phyloP scores from a whole-genome alignment of 1,140 invertebrate genomes.

The Caenorhabditis tropicalis region DNA sequence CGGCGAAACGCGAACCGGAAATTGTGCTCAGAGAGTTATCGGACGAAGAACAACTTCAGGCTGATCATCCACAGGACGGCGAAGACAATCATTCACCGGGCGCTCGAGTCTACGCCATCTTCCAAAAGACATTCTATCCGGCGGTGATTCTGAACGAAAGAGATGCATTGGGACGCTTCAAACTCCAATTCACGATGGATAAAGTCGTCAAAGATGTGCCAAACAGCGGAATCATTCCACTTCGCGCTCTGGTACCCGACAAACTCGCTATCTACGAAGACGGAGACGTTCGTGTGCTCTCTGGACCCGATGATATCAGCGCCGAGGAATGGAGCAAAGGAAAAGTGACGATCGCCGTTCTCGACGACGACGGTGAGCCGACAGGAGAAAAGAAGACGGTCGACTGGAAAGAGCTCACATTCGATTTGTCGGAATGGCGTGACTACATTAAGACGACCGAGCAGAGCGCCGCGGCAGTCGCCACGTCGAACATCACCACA shows the following conservation, averaged over 20 bases:
- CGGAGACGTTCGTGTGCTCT: constrained; percentile 53
- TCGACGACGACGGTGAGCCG: constrained; percentile 51
- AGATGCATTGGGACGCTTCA: constrained; percentile 68
- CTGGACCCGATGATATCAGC: constrained; percentile 56
- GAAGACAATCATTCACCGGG: constrained; percentile 56
- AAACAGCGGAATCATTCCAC: constrained; percentile 61
- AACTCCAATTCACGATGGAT: constrained; percentile 65
- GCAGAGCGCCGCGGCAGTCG: constrained; percentile 56
- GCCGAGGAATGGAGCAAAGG: constrained; percentile 63
- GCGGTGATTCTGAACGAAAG: constrained; percentile 64
- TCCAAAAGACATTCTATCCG: constrained; percentile 64
- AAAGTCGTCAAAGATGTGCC: constrained; percentile 60
- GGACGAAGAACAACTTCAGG: constrained; percentile 41
- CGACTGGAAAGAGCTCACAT: constrained; percentile 60
- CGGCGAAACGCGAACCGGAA: neutral
- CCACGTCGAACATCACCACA: constrained; percentile 29
- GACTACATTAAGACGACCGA: constrained; percentile 49
- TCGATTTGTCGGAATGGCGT: constrained; percentile 52
- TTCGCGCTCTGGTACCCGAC: constrained; percentile 54
- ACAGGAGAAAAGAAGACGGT: constrained; percentile 49
- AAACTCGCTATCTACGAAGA: constrained; percentile 48
- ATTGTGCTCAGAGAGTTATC: neutral
- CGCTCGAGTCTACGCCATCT: constrained; percentile 64
- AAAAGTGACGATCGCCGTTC: constrained; percentile 46
- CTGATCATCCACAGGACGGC: constrained; percentile 49